Evolutionary conservation across 2,113 vertebrate species (phyloP).

Genomic region (Tetrao urogallus): DNA sequence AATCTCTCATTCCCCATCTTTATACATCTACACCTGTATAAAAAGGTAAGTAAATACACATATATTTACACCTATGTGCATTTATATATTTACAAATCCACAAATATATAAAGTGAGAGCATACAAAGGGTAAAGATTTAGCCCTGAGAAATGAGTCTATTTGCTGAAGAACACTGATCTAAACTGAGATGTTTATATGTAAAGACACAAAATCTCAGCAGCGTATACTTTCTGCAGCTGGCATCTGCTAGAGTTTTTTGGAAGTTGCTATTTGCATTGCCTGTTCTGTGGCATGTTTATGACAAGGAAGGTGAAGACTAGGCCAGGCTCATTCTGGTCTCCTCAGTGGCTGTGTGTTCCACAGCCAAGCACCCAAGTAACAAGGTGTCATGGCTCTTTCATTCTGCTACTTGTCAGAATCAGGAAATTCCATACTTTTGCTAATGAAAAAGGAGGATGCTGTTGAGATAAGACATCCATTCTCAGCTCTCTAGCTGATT

Average conservation of each 20-base stretch:
- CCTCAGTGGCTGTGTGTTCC: not conserved
- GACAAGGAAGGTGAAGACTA: not conserved
- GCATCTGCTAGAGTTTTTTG: not conserved
- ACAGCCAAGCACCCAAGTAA: not conserved
- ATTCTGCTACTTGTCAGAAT: not conserved
- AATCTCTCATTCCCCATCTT: not conserved
- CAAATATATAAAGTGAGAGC: not conserved
- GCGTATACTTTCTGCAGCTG: not conserved
- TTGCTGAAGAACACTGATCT: not conserved
- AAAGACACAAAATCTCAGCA: not conserved
- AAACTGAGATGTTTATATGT: not conserved
- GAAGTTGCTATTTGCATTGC: not conserved
- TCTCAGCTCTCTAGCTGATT: not conserved
- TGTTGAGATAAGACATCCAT: not conserved
- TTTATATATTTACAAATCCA: not conserved
- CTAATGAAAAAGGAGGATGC: not conserved
- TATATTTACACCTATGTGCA: not conserved
- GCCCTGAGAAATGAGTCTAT: not conserved
- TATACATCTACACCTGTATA: not conserved
- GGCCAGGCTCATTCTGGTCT: not conserved
- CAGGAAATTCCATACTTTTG: not conserved
- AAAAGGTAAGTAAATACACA: not conserved
- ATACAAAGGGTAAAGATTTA: not conserved
- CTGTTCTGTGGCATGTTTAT: not conserved
- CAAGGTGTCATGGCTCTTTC: not conserved